A percentile compares a stretch with the other conserved stretches of the same genome.
These are phyloP conservation scores for Salpingus planirostris DNA, from an alignment of 2,888 invertebrate genomes.

Conservation along the genomic window DNA sequence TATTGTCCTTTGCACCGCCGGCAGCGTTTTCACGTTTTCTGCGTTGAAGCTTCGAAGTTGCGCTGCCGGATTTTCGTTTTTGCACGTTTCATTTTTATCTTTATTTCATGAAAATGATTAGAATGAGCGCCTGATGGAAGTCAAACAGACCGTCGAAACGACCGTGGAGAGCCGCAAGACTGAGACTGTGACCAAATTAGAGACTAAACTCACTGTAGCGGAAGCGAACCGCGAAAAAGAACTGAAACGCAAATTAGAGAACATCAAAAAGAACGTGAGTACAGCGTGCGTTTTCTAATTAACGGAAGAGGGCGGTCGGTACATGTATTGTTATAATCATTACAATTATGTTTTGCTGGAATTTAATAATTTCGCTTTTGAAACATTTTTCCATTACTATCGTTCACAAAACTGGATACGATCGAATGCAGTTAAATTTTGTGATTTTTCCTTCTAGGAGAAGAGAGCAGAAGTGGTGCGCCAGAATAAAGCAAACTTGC, in stretches of 20 bases:
- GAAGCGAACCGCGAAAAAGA: conserved; percentile 79
- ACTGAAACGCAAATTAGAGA: conserved; percentile 76
- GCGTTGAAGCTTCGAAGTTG: background rate
- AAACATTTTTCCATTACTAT: conserved; percentile 8
- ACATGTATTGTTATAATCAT: background rate
- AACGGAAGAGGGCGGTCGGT: background rate
- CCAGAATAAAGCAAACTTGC: conserved; percentile 73
- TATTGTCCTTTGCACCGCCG: no score
- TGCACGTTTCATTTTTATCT: background rate
- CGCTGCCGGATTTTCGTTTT: conserved; percentile 1
- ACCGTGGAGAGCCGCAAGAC: conserved; percentile 33
- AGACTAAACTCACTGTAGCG: conserved; percentile 67
- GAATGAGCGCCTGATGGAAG: conserved; percentile 35
- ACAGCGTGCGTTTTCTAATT: no score
- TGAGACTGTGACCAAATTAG: conserved; percentile 45
- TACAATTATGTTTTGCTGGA: no score
- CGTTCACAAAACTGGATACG: no score
- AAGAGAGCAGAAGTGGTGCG: conserved; percentile 85
- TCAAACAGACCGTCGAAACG: conserved; percentile 31
- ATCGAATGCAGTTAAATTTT: no score
- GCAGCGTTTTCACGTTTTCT: no score
- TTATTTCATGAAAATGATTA: conserved; percentile 10
- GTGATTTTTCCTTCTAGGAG: conserved; percentile 58
- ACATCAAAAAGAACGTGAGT: conserved; percentile 76
- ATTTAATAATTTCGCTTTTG: conserved; percentile 13